Evolutionary conservation across 2,888 invertebrate genomes (phyloP), one percentile per base, ranked within the genome.

Genomic region (Apamea anceps): DNA sequence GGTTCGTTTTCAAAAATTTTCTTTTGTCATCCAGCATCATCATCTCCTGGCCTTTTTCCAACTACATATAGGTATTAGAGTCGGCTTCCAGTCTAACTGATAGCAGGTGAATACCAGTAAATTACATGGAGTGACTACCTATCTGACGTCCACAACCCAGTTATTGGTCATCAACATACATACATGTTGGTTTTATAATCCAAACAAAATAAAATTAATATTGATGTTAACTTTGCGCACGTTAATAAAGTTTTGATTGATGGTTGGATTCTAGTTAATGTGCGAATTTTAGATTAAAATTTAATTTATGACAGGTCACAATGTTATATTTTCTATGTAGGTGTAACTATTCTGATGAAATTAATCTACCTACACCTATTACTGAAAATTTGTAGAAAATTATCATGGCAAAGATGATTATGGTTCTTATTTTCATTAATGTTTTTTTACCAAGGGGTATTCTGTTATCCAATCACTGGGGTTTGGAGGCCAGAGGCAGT

Each of bases 181-280:
- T 42, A 48, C 13, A 63, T 63, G 21, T 65, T 37, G 0, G 21
- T 65, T 65, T 25, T 57, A 54, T 54, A 37, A 37, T 54, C 10
- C 0, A 54, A 71, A 68, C 48, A 66, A 80, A 62, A 80, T 32
- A n/a, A 60, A 32, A 45, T 80, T 5, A 72, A 65, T 57, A 63
- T 72, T 51, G 13, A 68, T 84, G 37, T 57, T 63, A 72, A 51
- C 62, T 84, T 63, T 18, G 48, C 57, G 42, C 37, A 6, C 51
- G 54, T 71, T 70, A 6, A 42, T 62, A 82, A 85, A 82, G 74
- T 80, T 85, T n/a, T 85, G 85, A 79, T 82, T 80, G 60, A 74
- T 79, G 15, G 42, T 63, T 62, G 42, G 0, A n/a, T 32, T 15
- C 42, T 45, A 72, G 62, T 79, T 74, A n/a, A 25, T 28, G 5